Evolutionary conservation across 2,888 invertebrate genomes (phyloP), one percentile per base, ranked within the genome.

Genomic region (Dolichomitus sp.): DNA sequence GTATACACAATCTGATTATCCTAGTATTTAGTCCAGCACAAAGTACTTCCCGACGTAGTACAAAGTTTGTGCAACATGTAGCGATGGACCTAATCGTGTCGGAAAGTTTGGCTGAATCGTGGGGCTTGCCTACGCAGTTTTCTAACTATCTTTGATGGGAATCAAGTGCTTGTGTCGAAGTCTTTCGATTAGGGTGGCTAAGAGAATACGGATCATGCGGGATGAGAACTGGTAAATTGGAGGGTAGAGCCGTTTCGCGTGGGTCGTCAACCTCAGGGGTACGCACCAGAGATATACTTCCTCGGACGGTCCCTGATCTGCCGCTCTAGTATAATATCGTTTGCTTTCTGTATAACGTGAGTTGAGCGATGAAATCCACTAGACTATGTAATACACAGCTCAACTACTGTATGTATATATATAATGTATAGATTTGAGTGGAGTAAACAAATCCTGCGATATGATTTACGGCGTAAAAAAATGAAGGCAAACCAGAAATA

Each of bases 161-260:
- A 2, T 37, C 37, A 37, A 37, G 37, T 37, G 11, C 37, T 3
- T 1, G 37, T 37, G 7, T 37, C 37, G 37, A 37, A 11, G 37
- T 37, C 37, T 11, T 45, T 1, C 45, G 45, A 45, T 9, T 1
- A 14, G 45, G 45, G 11, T 37, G 4, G 11, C 45, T 45, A 45
- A 45, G 12, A 45, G 14, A 4, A 14, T 14, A 9, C 45, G 11
- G 45, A 45, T 45, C 45, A 45, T 45, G 11, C 14, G 45, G 45
- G 45, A 45, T 45, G 17, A n/a, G 50, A 50, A 19, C 50, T 17
- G 50, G 50, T 19, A 50, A 50, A 50, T 50, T 50, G 50, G 9
- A 50, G 50, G 50, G 19, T 19, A 17, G 19, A 19, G 9, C 17
- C 9, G 9, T 19, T 50, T 19, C 17, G 50, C 50, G 17, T 50